phyloP scores from a whole-genome alignment of 2,113 vertebrate species.

The Buteo buteo region DNA sequence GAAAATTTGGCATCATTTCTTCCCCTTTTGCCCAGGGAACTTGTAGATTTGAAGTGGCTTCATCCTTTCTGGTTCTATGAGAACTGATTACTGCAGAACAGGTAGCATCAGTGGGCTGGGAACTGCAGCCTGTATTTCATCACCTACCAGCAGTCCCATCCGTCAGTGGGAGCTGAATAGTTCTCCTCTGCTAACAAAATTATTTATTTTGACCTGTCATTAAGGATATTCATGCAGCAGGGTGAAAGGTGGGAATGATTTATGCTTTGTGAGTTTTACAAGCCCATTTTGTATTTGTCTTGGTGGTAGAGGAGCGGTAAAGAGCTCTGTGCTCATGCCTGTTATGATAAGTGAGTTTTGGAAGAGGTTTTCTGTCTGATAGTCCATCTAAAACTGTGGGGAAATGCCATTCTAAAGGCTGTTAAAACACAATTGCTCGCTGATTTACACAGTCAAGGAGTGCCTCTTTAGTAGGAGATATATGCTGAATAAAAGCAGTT shows the following conservation, averaged over 20 bases:
- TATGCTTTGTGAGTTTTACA: slow-evolving; percentile 41
- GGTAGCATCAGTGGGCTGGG: background rate
- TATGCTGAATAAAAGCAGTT: slow-evolving; percentile 45
- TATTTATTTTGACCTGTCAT: slow-evolving; percentile 47
- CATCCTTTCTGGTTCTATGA: background rate
- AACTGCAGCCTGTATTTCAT: background rate
- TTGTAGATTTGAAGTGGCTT: background rate
- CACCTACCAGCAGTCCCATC: background rate
- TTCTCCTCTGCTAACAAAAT: slow-evolving; percentile 9
- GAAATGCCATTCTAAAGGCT: background rate
- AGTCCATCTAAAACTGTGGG: slow-evolving; percentile 28
- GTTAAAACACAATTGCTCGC: slow-evolving; percentile 20
- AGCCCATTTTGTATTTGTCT: slow-evolving; percentile 40
- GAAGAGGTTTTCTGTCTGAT: slow-evolving; percentile 24
- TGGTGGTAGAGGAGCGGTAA: background rate
- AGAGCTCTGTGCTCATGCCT: background rate
- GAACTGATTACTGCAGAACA: background rate
- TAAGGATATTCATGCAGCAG: slow-evolving; percentile 12
- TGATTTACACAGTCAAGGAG: slow-evolving; percentile 40
- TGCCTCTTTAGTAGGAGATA: slow-evolving; percentile 41
- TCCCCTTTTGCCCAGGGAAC: background rate
- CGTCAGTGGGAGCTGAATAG: background rate
- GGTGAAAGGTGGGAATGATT: slow-evolving; percentile 7
- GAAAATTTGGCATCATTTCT: background rate
- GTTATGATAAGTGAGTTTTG: slow-evolving; percentile 38